Evolutionary conservation across 37 sponge, comb jelly and placozoan genomes (phyloP), one percentile per base, ranked within the genome.

Genomic region (Halichondria panicea): DNA sequence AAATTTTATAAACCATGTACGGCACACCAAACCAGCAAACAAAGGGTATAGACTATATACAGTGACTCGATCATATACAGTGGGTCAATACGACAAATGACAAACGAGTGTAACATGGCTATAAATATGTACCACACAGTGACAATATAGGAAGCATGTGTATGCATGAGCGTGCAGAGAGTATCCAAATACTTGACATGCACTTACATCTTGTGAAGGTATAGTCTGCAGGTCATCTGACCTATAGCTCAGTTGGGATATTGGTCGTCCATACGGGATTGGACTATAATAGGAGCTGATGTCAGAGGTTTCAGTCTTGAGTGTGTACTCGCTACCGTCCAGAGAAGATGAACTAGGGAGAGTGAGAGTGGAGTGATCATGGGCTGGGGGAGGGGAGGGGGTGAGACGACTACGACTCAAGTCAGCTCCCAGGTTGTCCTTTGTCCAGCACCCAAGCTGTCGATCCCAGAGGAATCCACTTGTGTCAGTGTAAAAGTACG

Each of bases 401-500:
- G 59, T n/a, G 18, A 72, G 40, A 7, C 35, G 63, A 32, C 63
- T 63, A 35, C 4, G 22, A 13, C 72, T 71, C n/a, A 71, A 38
- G 13, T 71, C 72, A 48, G 56, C 27, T 19, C 56, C 38, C 18
- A 71, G 72, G 43, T 58, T 38, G 46, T 79, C 70, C 30, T 56
- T 79, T 31, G 63, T 70, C 80, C 80, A 79, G 63, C 43, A 70
- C 0, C 32, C 30, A 4, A 43, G 62, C 6, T 55, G 24, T 0
- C 43, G 8, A n/a, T 79, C 71, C 80, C 80, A 79, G 6, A 41
- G n/a, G 8, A 79, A 62, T 30, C 50, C 50, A 21, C 41, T 30
- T 9, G 80, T 69, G 60, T 79, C 71, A 2, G 45, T 39, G 59
- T 79, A 69, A 44, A 79, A 68, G 57, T 69, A 79, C 33, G 80